phyloP scores from a whole-genome alignment of 2,113 vertebrate species.

The Notiomystis cincta region DNA sequence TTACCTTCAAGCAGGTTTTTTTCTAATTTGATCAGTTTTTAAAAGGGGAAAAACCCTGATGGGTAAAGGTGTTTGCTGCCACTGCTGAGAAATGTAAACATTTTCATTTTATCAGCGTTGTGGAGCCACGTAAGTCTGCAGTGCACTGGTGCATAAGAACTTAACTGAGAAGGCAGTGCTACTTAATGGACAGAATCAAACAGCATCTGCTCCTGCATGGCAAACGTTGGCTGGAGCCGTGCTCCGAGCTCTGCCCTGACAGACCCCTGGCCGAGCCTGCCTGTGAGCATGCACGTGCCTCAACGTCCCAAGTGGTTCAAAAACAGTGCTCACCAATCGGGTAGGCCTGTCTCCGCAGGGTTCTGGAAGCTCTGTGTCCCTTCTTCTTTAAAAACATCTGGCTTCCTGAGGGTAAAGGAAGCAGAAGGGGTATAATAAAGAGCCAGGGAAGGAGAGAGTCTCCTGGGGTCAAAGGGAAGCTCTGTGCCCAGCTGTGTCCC shows the following conservation, averaged over 20 bases:
- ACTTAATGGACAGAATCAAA: background rate
- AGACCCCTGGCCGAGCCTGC: background rate
- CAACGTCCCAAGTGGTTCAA: conserved; percentile 40
- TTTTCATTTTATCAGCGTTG: background rate
- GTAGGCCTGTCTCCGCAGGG: conserved; percentile 56
- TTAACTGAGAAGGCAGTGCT: background rate
- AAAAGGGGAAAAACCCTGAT: background rate
- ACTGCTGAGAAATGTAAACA: background rate
- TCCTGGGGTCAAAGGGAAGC: conserved; percentile 41
- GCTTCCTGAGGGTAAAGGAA: conserved; percentile 71
- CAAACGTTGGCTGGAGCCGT: background rate
- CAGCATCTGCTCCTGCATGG: background rate
- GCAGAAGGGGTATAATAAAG: conserved; percentile 67
- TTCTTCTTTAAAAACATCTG: conserved; percentile 70
- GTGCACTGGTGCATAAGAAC: conserved; percentile 1
- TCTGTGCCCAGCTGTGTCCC: conserved; percentile 7
- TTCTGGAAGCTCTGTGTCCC: conserved; percentile 65
- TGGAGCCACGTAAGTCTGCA: background rate
- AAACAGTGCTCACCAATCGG: conserved; percentile 65
- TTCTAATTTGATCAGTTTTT: background rate
- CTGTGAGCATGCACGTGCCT: conserved; percentile 67
- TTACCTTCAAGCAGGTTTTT: background rate
- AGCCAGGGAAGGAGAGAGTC: conserved; percentile 55
- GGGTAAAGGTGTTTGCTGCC: background rate
- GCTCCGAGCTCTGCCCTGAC: conserved; percentile 30